phyloP scores from a whole-genome alignment of 2,888 invertebrate genomes.

The Sphaeridia pumilis region DNA sequence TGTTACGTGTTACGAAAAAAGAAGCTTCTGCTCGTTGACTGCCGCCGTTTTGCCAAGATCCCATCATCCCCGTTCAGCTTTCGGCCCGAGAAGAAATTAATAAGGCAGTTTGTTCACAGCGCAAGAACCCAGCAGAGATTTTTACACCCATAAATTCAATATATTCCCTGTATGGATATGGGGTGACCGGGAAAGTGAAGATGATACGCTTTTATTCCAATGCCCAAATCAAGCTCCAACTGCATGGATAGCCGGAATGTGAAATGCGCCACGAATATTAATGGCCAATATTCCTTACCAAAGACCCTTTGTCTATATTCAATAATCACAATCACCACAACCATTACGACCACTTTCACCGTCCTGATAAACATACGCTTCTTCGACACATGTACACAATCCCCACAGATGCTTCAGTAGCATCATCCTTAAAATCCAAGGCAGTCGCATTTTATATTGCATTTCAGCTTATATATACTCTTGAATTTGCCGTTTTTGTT shows the following conservation, averaged over 20 bases:
- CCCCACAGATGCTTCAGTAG: too few relatives aligned
- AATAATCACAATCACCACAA: background rate
- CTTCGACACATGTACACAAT: too few relatives aligned
- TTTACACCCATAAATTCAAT: slow-evolving; percentile 28
- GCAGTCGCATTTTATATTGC: too few relatives aligned
- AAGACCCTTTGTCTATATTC: background rate
- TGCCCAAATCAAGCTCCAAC: slow-evolving; percentile 26
- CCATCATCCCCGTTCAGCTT: too few relatives aligned
- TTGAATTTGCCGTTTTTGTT: too few relatives aligned
- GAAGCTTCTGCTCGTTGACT: too few relatives aligned
- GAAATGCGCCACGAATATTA: slow-evolving; percentile 26
- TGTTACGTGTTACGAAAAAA: too few relatives aligned
- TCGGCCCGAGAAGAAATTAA: slow-evolving; percentile 30
- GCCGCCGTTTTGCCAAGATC: too few relatives aligned
- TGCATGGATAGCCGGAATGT: slow-evolving; percentile 21
- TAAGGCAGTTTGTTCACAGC: slow-evolving; percentile 23
- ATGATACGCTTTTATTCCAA: slow-evolving; percentile 23
- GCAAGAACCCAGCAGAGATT: slow-evolving; percentile 1
- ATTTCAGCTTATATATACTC: too few relatives aligned
- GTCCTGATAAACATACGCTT: too few relatives aligned
- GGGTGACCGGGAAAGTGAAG: slow-evolving; percentile 21
- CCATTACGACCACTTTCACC: too few relatives aligned
- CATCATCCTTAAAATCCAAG: too few relatives aligned
- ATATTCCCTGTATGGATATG: slow-evolving; percentile 25
- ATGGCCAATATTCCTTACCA: slow-evolving; percentile 9